phyloP scores from a whole-genome alignment of 2,113 vertebrate species.

The Silurus asotus region DNA sequence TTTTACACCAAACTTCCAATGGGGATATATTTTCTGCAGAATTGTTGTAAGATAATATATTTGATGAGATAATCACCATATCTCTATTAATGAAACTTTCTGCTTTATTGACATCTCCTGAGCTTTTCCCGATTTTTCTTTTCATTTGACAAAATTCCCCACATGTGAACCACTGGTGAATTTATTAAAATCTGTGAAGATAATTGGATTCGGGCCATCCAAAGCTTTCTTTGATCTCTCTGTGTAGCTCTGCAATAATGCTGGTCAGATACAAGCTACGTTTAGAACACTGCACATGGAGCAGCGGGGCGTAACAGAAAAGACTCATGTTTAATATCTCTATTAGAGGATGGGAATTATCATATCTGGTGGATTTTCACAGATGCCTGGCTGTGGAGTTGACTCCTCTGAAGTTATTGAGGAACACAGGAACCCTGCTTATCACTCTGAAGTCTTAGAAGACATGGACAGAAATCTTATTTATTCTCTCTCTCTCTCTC shows the following conservation, averaged over 20 bases:
- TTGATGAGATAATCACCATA: neutral
- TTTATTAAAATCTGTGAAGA: conserved; percentile 25
- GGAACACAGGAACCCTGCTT: neutral
- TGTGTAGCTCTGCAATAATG: conserved; percentile 6
- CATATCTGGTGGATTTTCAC: conserved; percentile 33
- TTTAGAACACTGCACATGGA: conserved; percentile 19
- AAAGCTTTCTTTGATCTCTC: conserved; percentile 24
- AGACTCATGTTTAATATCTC: conserved; percentile 48
- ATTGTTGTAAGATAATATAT: neutral
- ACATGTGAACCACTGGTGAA: neutral
- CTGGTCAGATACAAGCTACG: conserved; percentile 5
- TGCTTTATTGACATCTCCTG: conserved; percentile 25
- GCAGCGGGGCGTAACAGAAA: conserved; percentile 38
- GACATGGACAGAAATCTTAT: conserved; percentile 36
- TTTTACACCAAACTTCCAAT: neutral
- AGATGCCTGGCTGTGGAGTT: conserved; percentile 11
- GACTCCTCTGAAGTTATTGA: conserved; percentile 36
- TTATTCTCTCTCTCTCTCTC: conserved; percentile 17
- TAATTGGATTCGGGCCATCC: conserved; percentile 5
- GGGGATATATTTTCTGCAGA: neutral
- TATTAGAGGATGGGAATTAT: conserved; percentile 41
- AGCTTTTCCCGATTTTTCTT: neutral
- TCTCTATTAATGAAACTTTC: conserved; percentile 22
- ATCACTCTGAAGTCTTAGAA: conserved; percentile 42
- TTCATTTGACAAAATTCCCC: neutral